Percentiles rank a stretch among this genome's conserved stretches.
phyloP scores from a whole-genome alignment of 2,113 vertebrate species.

The Platichthys stellatus region DNA sequence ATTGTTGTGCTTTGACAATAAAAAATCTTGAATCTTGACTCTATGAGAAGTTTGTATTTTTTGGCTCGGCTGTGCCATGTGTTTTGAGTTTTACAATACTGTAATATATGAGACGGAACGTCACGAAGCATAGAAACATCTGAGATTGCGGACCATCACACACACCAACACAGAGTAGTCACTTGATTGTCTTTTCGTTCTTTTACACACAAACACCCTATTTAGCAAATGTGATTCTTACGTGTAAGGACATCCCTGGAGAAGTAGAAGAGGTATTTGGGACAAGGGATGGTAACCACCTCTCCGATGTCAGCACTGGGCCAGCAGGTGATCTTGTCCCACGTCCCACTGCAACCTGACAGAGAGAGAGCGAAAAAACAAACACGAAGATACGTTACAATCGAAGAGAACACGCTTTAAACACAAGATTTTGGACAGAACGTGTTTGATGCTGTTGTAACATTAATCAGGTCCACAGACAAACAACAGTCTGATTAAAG shows the following conservation, averaged over 20 bases:
- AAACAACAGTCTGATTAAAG: conserved; percentile 33
- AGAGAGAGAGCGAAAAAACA: neutral
- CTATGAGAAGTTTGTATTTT: conserved; percentile 3
- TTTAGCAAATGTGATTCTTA: conserved; percentile 48
- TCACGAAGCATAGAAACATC: neutral
- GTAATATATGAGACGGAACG: neutral
- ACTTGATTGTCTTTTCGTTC: too few species aligned
- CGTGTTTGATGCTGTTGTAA: neutral
- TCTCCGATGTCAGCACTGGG: conserved; percentile 85
- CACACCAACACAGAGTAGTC: too few species aligned
- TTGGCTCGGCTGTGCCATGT: neutral
- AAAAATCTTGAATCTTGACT: too few species aligned
- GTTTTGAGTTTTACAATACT: conserved; percentile 1
- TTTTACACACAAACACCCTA: neutral
- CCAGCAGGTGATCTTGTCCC: conserved; percentile 95
- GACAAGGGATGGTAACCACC: conserved; percentile 86
- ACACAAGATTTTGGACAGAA: neutral
- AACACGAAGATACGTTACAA: neutral
- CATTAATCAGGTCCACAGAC: neutral
- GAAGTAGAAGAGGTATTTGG: conserved; percentile 85
- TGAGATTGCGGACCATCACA: too few species aligned
- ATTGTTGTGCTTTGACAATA: too few species aligned
- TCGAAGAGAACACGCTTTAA: neutral
- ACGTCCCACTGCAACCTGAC: conserved; percentile 87
- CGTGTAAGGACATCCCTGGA: conserved; percentile 43